Evolutionary conservation across 1,140 invertebrate species (phyloP), one percentile per base, ranked within the genome.

Genomic region (Neomicropteryx cornuta): DNA sequence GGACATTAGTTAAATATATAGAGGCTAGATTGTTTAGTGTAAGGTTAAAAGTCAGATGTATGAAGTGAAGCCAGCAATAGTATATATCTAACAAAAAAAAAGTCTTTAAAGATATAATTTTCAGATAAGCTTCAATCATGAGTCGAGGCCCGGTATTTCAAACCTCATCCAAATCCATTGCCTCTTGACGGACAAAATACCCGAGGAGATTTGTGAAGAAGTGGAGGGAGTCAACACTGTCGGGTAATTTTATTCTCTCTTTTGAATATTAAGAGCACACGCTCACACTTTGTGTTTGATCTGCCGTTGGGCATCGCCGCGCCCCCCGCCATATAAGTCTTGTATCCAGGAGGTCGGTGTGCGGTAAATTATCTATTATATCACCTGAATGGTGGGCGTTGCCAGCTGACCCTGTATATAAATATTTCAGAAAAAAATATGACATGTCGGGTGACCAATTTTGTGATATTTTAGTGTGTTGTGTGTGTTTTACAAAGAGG

Each of bases 161-260:
- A 97, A 96, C 71, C 66, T 98, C 5, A 73, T 98, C 42, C 67
- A 69, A 32, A 84, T 98, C 41, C 87, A 96, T 67, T 80, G 83
- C 21, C 61, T 84, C 28, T 63, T 87, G 2, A 79, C 75, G 18
- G 81, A 77, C 17, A 68, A 77, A 58, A 59, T 71, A n/a, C 65
- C 75, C 1, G 73, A 85, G 42, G 70, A 82, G 40, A 83, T 92
- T 44, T 80, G 80, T 51, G 58, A 73, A 38, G 77, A 91, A 60
- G 71, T 66, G 16, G 53, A 66, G 42, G 60, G 64, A 10, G 45
- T 91, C 11, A 77, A 85, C 52, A 96, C 90, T 28, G 84, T 72
- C 48, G 62, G 78, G 66, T 77, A 63, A 60, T 64, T 59, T 38
- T 19, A 13, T 43, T 41, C 39, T 23, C 32, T 14, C 21, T 22